Evolutionary conservation across 2,113 vertebrate genomes (phyloP).

Genomic region (Gnathonemus longibarbis): DNA sequence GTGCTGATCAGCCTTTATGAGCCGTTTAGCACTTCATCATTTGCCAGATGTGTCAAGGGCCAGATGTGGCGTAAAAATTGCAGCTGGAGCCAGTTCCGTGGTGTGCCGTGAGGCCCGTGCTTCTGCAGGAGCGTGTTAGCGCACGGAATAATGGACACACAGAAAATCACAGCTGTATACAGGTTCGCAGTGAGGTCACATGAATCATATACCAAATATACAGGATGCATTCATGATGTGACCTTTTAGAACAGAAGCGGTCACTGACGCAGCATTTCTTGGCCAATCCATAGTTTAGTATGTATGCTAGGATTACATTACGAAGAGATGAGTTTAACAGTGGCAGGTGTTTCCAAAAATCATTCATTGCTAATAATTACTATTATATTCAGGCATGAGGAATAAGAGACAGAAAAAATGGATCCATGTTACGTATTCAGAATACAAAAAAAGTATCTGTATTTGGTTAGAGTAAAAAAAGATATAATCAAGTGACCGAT

Average conservation of each 20-base stretch:
- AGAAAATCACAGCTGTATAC: not conserved
- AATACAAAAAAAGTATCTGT: slow-evolving; percentile 31
- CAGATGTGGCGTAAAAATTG: slow-evolving; percentile 39
- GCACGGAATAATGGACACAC: not conserved
- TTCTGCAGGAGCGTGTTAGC: not conserved
- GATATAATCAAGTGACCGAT: slow-evolving; percentile 25
- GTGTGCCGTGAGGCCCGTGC: not conserved
- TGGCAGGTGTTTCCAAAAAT: slow-evolving; percentile 37
- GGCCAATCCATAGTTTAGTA: not conserved
- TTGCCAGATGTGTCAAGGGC: slow-evolving; percentile 43
- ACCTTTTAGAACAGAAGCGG: not conserved
- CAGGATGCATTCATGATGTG: not conserved
- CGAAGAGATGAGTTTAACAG: slow-evolving; percentile 22
- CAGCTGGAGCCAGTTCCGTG: slow-evolving; percentile 16
- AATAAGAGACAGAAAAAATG: not conserved
- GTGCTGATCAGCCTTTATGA: slow-evolving; percentile 57
- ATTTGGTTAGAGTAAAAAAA: not conserved
- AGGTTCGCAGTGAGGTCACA: not conserved
- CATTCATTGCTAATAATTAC: slow-evolving; percentile 45
- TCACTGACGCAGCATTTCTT: not conserved
- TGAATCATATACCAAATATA: not conserved
- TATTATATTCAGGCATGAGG: not conserved
- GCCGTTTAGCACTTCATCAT: slow-evolving; percentile 64
- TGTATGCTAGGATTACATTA: not conserved
- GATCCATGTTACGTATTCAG: slow-evolving; percentile 29